phyloP scores from a whole-genome alignment of 2,797 vertebrate genomes.

The Discoglossus pictus region DNA sequence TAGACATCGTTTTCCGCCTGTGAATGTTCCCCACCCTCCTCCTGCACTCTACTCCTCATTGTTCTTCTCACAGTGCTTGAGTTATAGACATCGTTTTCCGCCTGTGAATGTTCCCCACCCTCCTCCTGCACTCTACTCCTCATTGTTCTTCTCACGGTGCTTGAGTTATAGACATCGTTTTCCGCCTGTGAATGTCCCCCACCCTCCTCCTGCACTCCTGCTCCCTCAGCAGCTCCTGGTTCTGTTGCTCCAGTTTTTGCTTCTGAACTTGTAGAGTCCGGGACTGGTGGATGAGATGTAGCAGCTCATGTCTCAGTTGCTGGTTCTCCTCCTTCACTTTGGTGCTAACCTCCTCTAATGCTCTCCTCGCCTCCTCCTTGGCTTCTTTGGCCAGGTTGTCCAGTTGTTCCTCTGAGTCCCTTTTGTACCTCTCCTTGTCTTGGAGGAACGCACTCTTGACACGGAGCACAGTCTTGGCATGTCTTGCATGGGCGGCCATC shows the following conservation, averaged over 20 bases:
- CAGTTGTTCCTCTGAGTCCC: constrained; percentile 42
- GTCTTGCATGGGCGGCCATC: constrained; percentile 35
- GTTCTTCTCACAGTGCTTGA: background rate
- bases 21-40: too few relatives aligned
- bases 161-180: background rate
- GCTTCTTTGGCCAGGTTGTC: constrained; percentile 25
- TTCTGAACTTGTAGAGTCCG: constrained; percentile 48
- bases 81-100: too few relatives aligned
- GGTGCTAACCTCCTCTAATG: constrained; percentile 47
- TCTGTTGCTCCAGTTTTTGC: constrained; percentile 51
- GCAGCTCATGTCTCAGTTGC: constrained; percentile 49
- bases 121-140: too few relatives aligned
- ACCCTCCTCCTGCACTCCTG: constrained; percentile 54
- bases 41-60: too few relatives aligned
- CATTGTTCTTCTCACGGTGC: background rate
- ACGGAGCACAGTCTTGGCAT: constrained; percentile 44
- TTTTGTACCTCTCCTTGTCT: constrained; percentile 54
- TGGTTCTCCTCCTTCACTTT: constrained; percentile 57
- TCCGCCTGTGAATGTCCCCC: constrained; percentile 14
- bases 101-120: too few relatives aligned
- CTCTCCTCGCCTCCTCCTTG: constrained; percentile 49
- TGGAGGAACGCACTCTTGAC: constrained; percentile 43
- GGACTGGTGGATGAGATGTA: constrained; percentile 48
- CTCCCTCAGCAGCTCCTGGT: constrained; percentile 57
- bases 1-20: too few relatives aligned